These are phyloP conservation scores for Aviceda leuphotes DNA, from an alignment of 2,797 vertebrate genomes.

Conservation along the genomic window DNA sequence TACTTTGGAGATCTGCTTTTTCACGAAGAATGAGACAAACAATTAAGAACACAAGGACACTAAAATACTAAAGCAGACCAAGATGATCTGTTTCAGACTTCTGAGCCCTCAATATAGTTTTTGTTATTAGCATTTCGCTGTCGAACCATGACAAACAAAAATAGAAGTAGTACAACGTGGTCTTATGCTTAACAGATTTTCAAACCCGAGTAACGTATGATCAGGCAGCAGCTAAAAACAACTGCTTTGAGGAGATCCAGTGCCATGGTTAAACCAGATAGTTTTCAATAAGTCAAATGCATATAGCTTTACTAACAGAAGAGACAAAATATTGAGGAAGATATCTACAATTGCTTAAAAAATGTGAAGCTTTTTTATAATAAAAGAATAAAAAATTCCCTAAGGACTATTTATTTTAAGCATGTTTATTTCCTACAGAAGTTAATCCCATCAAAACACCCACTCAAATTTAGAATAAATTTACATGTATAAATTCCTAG, in stretches of 20 bases:
- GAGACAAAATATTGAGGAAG: not conserved
- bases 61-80: not conserved
- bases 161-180: not conserved
- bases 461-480: constrained; percentile 67
- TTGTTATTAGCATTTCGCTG: not conserved
- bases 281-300: not conserved
- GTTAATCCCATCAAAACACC: constrained; percentile 72
- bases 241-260: not conserved
- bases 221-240: not conserved
- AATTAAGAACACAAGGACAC: not conserved
- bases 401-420: constrained; percentile 57
- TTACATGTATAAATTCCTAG: constrained; percentile 70
- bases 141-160: not conserved
- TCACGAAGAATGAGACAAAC: not conserved
- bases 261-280: not conserved
- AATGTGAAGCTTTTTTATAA: constrained; percentile 17
- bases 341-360: constrained; percentile 2
- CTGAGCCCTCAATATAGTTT: not conserved
- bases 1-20: not conserved
- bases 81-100: not conserved
- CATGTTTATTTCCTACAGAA: constrained; percentile 71
- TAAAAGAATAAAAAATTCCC: constrained; percentile 28
- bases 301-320: not conserved
- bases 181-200: not conserved
- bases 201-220: rapidly evolving